Percentiles rank a stretch among this genome's conserved stretches.
phyloP scores from a whole-genome alignment of 2,113 vertebrate genomes.

The Turnix velox region DNA sequence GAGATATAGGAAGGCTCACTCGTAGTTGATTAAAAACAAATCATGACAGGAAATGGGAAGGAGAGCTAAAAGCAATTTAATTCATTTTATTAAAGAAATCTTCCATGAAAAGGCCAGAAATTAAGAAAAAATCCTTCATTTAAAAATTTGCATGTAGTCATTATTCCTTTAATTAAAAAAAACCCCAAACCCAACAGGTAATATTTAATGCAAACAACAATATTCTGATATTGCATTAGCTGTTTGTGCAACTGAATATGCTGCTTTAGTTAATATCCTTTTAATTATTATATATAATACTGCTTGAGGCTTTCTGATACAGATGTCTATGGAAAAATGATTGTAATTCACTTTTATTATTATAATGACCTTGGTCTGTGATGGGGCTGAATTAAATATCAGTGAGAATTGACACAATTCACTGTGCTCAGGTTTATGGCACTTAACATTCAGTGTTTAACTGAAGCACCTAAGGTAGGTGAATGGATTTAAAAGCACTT shows the following conservation, averaged over 20 bases:
- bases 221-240: background rate
- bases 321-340: background rate
- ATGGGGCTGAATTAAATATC: constrained; percentile 49
- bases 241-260: constrained; percentile 9
- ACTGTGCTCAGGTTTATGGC: constrained; percentile 7
- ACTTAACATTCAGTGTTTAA: constrained; percentile 36
- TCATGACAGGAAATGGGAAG: background rate
- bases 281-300: constrained; percentile 1
- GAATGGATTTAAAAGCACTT: constrained; percentile 10
- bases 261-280: constrained; percentile 3
- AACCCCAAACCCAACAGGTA: no score
- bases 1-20: background rate
- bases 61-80: background rate
- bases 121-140: background rate
- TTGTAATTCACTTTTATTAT: constrained; percentile 51
- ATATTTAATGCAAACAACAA: background rate
- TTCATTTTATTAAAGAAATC: background rate
- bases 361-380: constrained; percentile 43
- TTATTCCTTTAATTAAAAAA: constrained; percentile 4
- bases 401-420: constrained; percentile 51
- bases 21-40: background rate
- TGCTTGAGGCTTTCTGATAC: constrained; percentile 2
- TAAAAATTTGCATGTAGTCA: background rate
- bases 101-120: background rate
- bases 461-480: background rate